phyloP scores from a whole-genome alignment of 2,797 vertebrate species.

The Anolis apletophallus region DNA sequence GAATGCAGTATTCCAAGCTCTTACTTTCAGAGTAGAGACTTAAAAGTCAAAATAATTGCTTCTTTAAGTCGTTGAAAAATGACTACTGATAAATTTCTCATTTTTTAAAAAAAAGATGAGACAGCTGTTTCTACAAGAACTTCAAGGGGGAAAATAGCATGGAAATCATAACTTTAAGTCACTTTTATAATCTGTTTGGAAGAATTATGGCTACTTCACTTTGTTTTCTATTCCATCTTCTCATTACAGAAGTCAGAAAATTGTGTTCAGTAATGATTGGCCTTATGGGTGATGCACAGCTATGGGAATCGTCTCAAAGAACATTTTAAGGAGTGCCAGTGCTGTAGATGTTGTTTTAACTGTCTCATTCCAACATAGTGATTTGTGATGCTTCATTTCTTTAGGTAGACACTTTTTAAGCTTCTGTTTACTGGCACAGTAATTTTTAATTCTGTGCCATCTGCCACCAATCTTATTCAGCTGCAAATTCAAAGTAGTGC shows the following conservation, averaged over 20 bases:
- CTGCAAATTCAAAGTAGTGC: background rate
- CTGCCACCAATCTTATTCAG: background rate
- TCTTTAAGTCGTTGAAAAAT: background rate
- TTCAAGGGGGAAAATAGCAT: too few species aligned
- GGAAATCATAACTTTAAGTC: background rate
- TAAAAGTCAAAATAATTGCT: slow-evolving; percentile 12
- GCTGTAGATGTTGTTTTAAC: background rate
- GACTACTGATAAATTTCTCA: background rate
- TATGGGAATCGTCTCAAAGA: background rate
- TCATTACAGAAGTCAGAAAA: background rate
- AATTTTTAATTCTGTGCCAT: background rate
- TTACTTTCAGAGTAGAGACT: background rate
- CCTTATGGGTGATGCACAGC: background rate
- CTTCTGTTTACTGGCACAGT: background rate
- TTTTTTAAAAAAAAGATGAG: background rate
- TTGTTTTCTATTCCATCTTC: background rate
- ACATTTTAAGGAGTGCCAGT: background rate
- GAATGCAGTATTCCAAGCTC: background rate
- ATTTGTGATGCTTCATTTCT: slow-evolving; percentile 5
- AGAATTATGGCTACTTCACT: background rate
- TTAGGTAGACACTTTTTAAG: slow-evolving; percentile 3
- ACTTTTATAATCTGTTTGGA: background rate
- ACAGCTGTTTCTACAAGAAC: background rate
- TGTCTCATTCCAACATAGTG: background rate
- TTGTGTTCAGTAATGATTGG: background rate